These are phyloP conservation scores for Tupaia tana DNA, from an alignment of 2,113 vertebrate species.

Conservation along the genomic window DNA sequence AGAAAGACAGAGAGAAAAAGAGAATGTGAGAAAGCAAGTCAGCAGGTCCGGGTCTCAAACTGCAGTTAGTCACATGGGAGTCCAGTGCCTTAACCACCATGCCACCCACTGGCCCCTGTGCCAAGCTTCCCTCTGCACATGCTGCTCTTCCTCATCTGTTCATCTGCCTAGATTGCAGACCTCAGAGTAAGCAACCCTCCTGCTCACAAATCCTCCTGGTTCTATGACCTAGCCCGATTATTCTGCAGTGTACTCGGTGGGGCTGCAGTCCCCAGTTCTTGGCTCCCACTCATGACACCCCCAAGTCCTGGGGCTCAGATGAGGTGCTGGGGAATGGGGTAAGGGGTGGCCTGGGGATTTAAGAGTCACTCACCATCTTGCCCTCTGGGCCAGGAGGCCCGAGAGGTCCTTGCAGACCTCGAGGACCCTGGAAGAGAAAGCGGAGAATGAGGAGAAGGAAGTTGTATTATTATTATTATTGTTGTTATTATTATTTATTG, in stretches of 20 bases:
- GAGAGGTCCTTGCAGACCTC: conserved; percentile 88
- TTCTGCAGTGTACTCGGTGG: accelerated
- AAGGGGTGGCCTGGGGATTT: neutral
- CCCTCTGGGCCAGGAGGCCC: conserved; percentile 90
- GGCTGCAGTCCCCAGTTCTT: neutral
- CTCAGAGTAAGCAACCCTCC: neutral
- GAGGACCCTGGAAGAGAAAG: conserved; percentile 87
- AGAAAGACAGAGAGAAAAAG: no score
- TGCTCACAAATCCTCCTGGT: neutral
- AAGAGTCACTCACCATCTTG: conserved; percentile 88
- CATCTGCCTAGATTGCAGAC: neutral
- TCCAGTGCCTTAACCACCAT: no score
- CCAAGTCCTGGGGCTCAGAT: neutral
- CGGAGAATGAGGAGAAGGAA: neutral
- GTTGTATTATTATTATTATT: no score
- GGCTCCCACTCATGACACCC: neutral
- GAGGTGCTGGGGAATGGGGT: no score
- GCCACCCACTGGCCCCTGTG: no score
- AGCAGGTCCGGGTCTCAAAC: no score
- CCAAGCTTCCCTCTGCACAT: neutral
- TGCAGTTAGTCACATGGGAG: no score
- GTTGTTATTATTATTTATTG: no score
- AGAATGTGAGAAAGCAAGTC: no score
- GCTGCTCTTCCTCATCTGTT: neutral
- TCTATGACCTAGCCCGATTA: neutral